Conservation (phyloP, 2,888 invertebrate species). For the Drosophila antonietae region DNA sequence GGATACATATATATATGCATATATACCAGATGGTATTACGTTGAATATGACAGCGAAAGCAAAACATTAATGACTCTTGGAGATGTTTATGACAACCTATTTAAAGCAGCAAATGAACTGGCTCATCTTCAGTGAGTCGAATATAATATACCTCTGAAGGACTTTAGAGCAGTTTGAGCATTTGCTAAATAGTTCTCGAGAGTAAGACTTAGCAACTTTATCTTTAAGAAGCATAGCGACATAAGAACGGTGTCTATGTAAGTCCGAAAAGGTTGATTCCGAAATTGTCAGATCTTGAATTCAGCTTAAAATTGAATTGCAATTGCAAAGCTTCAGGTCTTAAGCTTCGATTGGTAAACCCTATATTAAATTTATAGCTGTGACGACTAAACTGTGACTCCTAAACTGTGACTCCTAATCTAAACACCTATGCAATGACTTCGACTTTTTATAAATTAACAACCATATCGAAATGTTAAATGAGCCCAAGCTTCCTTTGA, state of each 20-base stretch:
- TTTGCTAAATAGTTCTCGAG: not conserved
- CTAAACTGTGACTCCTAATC: not conserved
- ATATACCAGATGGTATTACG: conserved; percentile 19
- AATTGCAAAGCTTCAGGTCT: too few species aligned
- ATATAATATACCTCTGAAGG: not conserved
- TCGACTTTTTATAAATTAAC: too few species aligned
- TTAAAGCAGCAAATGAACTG: conserved; percentile 1
- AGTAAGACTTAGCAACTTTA: not conserved
- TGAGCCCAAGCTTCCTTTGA: too few species aligned
- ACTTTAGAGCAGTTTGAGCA: too few species aligned
- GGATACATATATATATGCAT: not conserved
- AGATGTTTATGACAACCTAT: not conserved
- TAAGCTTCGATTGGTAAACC: not conserved
- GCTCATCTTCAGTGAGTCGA: not conserved
- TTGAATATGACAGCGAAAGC: conserved; percentile 1
- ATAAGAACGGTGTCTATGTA: not conserved
- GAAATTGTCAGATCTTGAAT: not conserved
- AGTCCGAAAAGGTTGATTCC: not conserved
- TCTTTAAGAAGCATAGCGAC: too few species aligned
- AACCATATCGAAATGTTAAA: too few species aligned
- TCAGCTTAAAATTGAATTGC: too few species aligned
- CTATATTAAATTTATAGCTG: not conserved
- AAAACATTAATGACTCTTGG: conserved; percentile 10
- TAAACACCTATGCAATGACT: too few species aligned
- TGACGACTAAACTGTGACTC: not conserved